Evolutionary conservation across 2,113 vertebrate genomes (phyloP).

Genomic region (Agapornis roseicollis): DNA sequence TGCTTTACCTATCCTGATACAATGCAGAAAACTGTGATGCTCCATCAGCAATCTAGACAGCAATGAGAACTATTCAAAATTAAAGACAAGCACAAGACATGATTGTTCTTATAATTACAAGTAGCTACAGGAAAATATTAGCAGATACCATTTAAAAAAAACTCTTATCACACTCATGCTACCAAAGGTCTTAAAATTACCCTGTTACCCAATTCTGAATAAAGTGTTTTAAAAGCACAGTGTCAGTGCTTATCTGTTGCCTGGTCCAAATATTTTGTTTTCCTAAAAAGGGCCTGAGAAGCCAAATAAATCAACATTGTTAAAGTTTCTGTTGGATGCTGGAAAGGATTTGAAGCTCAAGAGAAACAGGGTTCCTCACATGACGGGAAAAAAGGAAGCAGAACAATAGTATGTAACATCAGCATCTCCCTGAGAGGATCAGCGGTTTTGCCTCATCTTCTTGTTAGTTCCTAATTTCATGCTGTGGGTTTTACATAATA

Average conservation of each 20-base stretch:
- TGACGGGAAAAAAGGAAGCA: neutral
- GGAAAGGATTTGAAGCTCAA: neutral
- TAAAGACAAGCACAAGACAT: neutral
- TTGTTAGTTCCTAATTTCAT: neutral
- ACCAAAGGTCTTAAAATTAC: neutral
- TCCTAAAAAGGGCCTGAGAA: conserved; percentile 5
- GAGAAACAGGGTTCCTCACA: neutral
- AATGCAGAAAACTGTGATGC: neutral
- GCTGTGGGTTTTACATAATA: neutral
- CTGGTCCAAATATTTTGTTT: neutral
- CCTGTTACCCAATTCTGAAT: neutral
- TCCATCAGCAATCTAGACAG: neutral
- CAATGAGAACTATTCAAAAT: neutral
- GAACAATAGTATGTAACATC: neutral
- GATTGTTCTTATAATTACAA: neutral
- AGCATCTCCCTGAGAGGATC: neutral
- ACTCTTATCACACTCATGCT: neutral
- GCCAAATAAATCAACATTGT: conserved; percentile 18
- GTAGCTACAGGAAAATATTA: neutral
- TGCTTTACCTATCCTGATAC: neutral
- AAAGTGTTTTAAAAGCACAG: neutral
- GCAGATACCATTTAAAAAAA: neutral
- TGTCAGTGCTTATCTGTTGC: neutral
- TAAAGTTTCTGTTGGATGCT: conserved; percentile 1
- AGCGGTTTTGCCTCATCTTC: neutral